phyloP scores from a whole-genome alignment of 2,888 invertebrate genomes.

The Conops quadrifasciatus region DNA sequence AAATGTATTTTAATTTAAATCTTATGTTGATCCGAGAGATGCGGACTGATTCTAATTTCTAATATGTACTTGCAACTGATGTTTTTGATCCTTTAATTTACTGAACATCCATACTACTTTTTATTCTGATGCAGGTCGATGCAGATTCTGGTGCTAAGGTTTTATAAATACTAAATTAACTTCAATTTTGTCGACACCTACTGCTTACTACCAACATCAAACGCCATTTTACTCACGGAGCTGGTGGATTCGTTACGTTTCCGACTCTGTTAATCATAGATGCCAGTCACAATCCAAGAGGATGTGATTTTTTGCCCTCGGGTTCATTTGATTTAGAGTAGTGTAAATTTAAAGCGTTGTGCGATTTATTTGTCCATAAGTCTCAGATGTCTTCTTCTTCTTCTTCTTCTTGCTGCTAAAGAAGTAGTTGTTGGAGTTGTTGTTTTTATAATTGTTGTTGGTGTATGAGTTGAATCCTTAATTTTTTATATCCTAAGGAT shows the following conservation, averaged over 20 bases:
- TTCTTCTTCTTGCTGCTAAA: not conserved
- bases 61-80: too few species aligned
- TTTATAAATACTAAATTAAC: conserved; percentile 31
- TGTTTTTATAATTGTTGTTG: not conserved
- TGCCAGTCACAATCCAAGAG: conserved; percentile 27
- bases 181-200: conserved; percentile 5
- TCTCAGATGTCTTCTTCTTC: not conserved
- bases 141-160: too few species aligned
- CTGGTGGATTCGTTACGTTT: not conserved
- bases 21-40: too few species aligned
- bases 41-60: too few species aligned
- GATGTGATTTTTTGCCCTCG: conserved; percentile 29
- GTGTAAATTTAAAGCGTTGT: conserved; percentile 9
- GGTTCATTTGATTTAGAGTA: conserved; percentile 12
- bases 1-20: too few species aligned
- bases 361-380: conserved; percentile 30
- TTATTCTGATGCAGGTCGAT: too few species aligned
- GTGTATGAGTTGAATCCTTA: too few species aligned
- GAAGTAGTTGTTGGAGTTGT: not conserved
- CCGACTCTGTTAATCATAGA: conserved; percentile 29
- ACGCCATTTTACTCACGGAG: conserved; percentile 17
- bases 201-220: not conserved
- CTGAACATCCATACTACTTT: too few species aligned
- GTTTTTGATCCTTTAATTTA: too few species aligned
- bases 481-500: conserved; percentile 21